phyloP scores from a whole-genome alignment of 2,888 invertebrate genomes.

The Tromatobia lineatoria region DNA sequence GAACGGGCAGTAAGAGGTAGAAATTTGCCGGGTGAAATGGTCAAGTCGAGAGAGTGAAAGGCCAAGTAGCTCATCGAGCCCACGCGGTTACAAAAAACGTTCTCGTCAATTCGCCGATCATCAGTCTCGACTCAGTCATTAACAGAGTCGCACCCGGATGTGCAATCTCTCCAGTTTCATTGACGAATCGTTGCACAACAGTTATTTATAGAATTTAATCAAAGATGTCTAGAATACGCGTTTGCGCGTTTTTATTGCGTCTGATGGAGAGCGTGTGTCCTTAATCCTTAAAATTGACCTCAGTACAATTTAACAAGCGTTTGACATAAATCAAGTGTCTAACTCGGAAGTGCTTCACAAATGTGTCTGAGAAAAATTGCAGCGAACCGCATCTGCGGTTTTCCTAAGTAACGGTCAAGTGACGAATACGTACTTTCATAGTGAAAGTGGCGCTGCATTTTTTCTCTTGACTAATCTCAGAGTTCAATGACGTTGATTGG shows the following conservation, averaged over 20 bases:
- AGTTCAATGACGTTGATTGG: too few species aligned
- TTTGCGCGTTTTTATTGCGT: background rate
- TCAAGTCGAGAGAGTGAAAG: constrained; percentile 24
- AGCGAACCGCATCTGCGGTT: too few species aligned
- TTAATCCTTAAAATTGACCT: background rate
- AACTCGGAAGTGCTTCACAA: too few species aligned
- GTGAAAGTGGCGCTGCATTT: too few species aligned
- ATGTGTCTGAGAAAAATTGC: too few species aligned
- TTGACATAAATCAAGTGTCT: too few species aligned
- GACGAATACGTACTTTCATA: too few species aligned
- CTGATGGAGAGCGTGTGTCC: background rate
- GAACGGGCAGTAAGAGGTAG: constrained; percentile 8
- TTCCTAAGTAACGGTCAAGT: too few species aligned
- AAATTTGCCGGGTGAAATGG: background rate
- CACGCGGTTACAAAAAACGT: constrained; percentile 20
- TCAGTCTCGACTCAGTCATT: constrained; percentile 50
- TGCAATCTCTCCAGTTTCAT: background rate
- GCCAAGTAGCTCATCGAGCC: constrained; percentile 27
- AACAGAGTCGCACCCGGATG: constrained; percentile 23
- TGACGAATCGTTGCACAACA: background rate
- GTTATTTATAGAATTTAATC: background rate
- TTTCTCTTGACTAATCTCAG: too few species aligned
- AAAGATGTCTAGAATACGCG: background rate
- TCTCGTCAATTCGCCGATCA: constrained; percentile 32
- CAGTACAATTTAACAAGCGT: too few species aligned